phyloP scores from a whole-genome alignment of 2,113 vertebrate species.

The Nothobranchius kuhntae region DNA sequence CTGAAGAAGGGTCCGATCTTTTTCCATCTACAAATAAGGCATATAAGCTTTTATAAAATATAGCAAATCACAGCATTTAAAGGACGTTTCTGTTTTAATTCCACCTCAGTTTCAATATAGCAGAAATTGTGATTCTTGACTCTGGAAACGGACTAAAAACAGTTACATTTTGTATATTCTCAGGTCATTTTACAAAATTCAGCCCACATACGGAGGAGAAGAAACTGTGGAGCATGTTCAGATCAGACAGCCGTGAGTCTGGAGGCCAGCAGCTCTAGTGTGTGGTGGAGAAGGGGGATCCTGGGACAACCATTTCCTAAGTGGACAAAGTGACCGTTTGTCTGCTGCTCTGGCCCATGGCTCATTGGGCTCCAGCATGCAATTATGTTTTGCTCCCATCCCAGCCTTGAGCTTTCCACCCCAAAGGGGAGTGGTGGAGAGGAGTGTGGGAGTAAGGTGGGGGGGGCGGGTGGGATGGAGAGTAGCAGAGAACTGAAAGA shows the following conservation, averaged over 20 bases:
- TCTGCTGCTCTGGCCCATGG: slow-evolving; percentile 69
- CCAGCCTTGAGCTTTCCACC: slow-evolving; percentile 69
- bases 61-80: too few relatives aligned
- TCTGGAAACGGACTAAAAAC: not conserved
- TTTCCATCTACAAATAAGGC: too few relatives aligned
- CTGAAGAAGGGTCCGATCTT: slow-evolving; percentile 11
- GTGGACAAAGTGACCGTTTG: slow-evolving; percentile 79
- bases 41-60: too few relatives aligned
- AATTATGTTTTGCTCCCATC: slow-evolving; percentile 73
- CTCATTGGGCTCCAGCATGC: slow-evolving; percentile 71
- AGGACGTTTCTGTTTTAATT: not conserved
- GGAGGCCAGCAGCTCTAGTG: slow-evolving; percentile 65
- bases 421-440: slow-evolving; percentile 52
- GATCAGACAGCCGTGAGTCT: slow-evolving; percentile 54
- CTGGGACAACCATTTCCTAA: slow-evolving; percentile 80
- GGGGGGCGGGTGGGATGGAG: not conserved
- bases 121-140: not conserved
- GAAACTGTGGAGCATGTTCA: slow-evolving; percentile 48
- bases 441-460: slow-evolving; percentile 11
- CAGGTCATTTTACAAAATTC: not conserved
- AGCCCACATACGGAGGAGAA: not conserved
- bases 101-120: not conserved
- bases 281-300: slow-evolving; percentile 76
- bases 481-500: slow-evolving; percentile 30
- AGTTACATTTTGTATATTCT: not conserved